Evolutionary conservation across 2,888 invertebrate species (phyloP).

Genomic region (Crocallis elinguaria): DNA sequence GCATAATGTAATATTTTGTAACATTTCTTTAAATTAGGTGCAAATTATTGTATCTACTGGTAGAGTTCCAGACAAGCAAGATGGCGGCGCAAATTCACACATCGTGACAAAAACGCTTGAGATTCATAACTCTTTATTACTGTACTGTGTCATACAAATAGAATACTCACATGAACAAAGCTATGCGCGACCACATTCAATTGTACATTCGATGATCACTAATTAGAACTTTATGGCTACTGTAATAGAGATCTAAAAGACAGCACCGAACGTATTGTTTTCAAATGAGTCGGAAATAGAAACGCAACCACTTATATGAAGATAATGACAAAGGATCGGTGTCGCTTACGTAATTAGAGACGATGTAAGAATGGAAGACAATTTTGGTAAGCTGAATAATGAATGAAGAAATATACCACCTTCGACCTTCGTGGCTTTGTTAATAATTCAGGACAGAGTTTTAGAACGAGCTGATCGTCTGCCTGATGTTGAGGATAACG

Average conservation of each 20-base stretch:
- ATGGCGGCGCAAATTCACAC: too few relatives aligned
- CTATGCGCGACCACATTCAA: not conserved
- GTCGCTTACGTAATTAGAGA: constrained; percentile 2
- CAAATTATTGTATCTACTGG: too few relatives aligned
- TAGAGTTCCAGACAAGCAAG: too few relatives aligned
- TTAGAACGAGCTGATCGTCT: too few relatives aligned
- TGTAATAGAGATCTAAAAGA: not conserved
- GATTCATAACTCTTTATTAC: not conserved
- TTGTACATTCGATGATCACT: not conserved
- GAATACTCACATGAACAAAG: not conserved
- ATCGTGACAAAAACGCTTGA: not conserved
- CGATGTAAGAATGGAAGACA: not conserved
- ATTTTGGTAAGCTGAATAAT: not conserved
- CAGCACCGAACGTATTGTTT: not conserved
- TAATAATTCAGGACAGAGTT: not conserved
- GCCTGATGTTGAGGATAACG: too few relatives aligned
- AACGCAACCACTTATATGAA: not conserved
- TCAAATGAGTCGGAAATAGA: not conserved
- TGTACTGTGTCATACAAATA: too few relatives aligned
- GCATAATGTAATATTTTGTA: too few relatives aligned
- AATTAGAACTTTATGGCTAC: not conserved
- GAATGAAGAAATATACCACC: not conserved
- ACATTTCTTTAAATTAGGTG: too few relatives aligned
- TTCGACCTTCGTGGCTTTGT: not conserved
- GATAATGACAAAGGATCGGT: constrained; percentile 1